Evolutionary conservation across 2,113 vertebrate species (phyloP), one percentile per base, ranked within the genome.

Genomic region (Otis tarda): DNA sequence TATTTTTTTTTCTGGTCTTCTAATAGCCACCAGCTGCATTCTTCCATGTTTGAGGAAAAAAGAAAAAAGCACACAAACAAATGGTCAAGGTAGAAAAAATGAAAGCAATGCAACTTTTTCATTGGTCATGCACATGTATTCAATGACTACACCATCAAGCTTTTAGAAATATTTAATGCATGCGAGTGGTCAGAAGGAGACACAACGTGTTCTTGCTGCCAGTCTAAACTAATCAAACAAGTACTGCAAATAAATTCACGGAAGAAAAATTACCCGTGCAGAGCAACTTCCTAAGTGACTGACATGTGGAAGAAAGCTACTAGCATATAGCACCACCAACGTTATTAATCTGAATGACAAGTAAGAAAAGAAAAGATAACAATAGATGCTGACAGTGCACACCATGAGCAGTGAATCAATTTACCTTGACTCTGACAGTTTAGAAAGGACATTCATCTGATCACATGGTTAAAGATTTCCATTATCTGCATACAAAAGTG

Each of bases 271-370:
- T 57, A 88, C 52, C 87, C 92, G 65, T 71, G 43, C 68, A 90
- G 68, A 95, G 69, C 24, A 97, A 76, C 74, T 86, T 96, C 80
- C 82, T 75, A 91, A 87, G 39, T 87, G 88, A 93, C 28, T 92
- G 92, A 96, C 87, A 20, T 61, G 63, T 50, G 33, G 78, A 94
- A 92, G 41, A 97, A 95, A 94, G 60, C 83, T 90, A 27, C 63
- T 67, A 93, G 75, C 47, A 55, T 68, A 87, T n/a, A 92, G 52
- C 56, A 93, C 57, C 60, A 94, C 49, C 97, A 96, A 97, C 5
- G 12, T 96, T 97, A 97, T 98, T 97, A 97, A 98, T 97, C 94
- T 97, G 87, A 96, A 95, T 95, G 95, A 95, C 96, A 97, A 79
- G 70, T 52, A 50, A 71, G 61, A 93, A 91, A 82, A 84, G 61